Conservation (phyloP, 2,113 vertebrate genomes). For the Bombycilla garrulus region DNA sequence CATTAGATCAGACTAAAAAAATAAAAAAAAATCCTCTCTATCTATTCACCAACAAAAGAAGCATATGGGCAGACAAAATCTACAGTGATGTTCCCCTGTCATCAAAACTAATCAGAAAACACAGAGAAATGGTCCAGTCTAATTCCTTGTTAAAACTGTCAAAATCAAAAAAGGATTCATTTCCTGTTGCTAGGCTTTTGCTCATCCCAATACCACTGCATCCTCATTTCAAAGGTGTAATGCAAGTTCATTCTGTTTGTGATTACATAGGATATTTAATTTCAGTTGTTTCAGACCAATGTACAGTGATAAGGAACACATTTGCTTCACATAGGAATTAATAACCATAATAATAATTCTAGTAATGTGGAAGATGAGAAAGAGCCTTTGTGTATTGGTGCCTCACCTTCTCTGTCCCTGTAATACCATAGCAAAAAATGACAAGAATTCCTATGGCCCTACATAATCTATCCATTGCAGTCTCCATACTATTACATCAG, state of each 20-base stretch:
- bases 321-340: background rate
- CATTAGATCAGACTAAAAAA: background rate
- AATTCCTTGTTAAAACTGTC: background rate
- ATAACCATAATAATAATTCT: background rate
- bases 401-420: background rate
- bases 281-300: background rate
- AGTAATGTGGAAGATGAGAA: background rate
- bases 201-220: background rate
- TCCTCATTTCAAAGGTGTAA: background rate
- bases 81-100: background rate
- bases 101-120: background rate
- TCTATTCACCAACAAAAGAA: background rate
- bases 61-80: background rate
- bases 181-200: background rate
- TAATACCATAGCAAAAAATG: background rate
- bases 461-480: background rate
- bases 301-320: background rate
- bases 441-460: background rate
- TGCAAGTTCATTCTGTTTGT: rapidly evolving
- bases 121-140: background rate
- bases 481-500: background rate
- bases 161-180: background rate
- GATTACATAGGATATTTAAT: background rate
- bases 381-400: rapidly evolving
- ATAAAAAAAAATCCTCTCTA: background rate